Conservation (phyloP, 2,888 invertebrate genomes). For the Xylocampa areola region DNA sequence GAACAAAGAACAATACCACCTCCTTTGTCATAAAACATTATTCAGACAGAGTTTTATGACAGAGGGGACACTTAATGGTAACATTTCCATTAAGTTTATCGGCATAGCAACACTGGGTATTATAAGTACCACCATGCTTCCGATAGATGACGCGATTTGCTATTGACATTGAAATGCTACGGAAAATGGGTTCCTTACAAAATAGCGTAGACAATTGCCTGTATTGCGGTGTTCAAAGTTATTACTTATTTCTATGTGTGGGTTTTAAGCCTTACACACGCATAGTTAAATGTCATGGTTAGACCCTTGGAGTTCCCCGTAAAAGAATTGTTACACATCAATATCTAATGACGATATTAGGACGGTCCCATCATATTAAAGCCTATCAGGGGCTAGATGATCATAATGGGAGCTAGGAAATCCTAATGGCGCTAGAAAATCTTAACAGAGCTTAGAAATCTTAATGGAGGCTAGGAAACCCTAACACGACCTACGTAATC, state of each 20-base stretch:
- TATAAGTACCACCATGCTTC: slow-evolving; percentile 24
- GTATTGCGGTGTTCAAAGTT: slow-evolving; percentile 7
- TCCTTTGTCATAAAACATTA: slow-evolving; percentile 56
- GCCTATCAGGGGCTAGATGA: too few relatives aligned
- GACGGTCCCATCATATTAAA: slow-evolving; percentile 7
- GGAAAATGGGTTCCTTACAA: slow-evolving; percentile 29
- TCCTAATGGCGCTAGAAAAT: too few relatives aligned
- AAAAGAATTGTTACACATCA: slow-evolving; percentile 11
- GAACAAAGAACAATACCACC: slow-evolving; percentile 60
- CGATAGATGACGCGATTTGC: slow-evolving; percentile 20
- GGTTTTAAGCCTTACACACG: slow-evolving; percentile 5
- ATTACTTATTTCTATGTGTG: neutral
- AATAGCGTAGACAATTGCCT: slow-evolving; percentile 15
- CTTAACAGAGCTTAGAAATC: too few relatives aligned
- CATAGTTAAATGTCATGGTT: neutral
- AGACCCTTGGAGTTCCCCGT: slow-evolving; percentile 3
- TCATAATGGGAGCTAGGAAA: too few relatives aligned
- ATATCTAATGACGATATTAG: slow-evolving; percentile 2
- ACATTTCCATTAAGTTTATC: slow-evolving; percentile 46
- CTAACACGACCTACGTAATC: too few relatives aligned
- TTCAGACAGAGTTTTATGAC: slow-evolving; percentile 44
- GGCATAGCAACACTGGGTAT: slow-evolving; percentile 42
- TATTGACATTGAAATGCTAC: slow-evolving; percentile 48
- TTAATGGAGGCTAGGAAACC: too few relatives aligned
- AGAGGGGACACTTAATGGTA: slow-evolving; percentile 46